Evolutionary conservation across 2,797 vertebrate species (phyloP), one percentile per base, ranked within the genome.

Genomic region (Lithobates sylvaticus): DNA sequence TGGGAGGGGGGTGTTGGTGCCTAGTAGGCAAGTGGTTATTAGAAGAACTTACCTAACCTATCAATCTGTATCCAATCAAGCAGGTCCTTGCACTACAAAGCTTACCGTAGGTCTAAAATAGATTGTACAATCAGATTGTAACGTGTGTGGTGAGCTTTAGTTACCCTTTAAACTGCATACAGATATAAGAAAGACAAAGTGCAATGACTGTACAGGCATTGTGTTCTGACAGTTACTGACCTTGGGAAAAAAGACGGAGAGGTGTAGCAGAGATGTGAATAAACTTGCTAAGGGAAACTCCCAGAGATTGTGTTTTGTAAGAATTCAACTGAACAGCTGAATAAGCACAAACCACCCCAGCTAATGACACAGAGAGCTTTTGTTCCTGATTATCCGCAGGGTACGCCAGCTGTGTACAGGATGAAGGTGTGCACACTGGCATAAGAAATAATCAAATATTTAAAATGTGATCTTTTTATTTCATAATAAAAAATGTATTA

Each of bases 231-330:
- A n/a, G 54, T 84, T 65, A 15, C 83, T 64, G 74, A 65, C 47
- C 78, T 73, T 82, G 27, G 44, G 67, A 78, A 61, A 29, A 10
- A 34, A 39, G 15, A 2, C 50, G 27, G 32, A 50, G 74, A 68
- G 79, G 75, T 47, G 80, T 27, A 34, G 9, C 13, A 54, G 39
- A 47, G 69, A 79, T 27, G 36, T 75, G 86, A 70, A 42, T 34
- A 32, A 47, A 84, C 86, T 64, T 84, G 81, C 75, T 76, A 12
- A 4, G 36, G 81, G 81, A 84, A 34, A 61, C 70, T 80, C 86
- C 81, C 70, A 79, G 36, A 15, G 18, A 50, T 42, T 84, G 58
- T 34, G 65, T 58, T 83, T 79, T 74, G 32, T 83, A 7, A 78
- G 16, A 44, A 50, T 81, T 36, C 42, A 70, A 76, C 64, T 58